Conservation (phyloP, 1,140 invertebrate species). For the Drosophila nebulosa region DNA sequence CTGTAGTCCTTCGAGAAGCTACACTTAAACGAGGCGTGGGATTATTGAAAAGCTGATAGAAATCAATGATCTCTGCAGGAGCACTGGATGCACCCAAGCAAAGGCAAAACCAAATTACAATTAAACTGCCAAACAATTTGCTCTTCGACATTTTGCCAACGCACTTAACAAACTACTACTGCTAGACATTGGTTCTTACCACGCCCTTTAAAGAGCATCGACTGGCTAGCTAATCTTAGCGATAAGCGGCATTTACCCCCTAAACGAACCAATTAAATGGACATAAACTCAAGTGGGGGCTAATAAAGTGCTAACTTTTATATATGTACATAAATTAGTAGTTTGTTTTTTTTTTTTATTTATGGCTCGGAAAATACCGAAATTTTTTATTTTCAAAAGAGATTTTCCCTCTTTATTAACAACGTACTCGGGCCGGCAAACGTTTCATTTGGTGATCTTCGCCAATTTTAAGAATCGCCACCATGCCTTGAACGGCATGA, state of each 20-base stretch:
- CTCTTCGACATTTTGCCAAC: conserved; percentile 11
- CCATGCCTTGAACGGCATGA: conserved; percentile 83
- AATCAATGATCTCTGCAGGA: not conserved
- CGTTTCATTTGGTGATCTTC: conserved; percentile 71
- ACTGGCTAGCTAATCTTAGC: not conserved
- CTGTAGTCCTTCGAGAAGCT: conserved; percentile 27
- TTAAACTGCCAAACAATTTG: not conserved
- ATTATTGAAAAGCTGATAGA: conserved; percentile 38
- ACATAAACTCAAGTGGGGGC: conserved; percentile 6
- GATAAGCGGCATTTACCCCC: conserved; percentile 12
- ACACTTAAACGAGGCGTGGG: conserved; percentile 26
- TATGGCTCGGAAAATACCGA: not conserved
- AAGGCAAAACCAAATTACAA: not conserved
- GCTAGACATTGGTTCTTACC: not conserved
- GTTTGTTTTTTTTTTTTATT: not conserved
- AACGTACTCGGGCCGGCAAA: conserved; percentile 57
- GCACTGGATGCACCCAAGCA: not conserved
- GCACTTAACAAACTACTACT: conserved; percentile 3
- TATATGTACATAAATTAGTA: not conserved
- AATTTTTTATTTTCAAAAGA: not conserved
- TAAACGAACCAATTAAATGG: conserved; percentile 5
- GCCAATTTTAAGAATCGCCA: conserved; percentile 83
- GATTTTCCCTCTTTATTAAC: conserved; percentile 18
- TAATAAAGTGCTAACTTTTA: not conserved
- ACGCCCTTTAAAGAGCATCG: conserved; percentile 11